Evolutionary conservation across 2,113 vertebrate genomes (phyloP).

Genomic region (Xiphophorus maculatus): DNA sequence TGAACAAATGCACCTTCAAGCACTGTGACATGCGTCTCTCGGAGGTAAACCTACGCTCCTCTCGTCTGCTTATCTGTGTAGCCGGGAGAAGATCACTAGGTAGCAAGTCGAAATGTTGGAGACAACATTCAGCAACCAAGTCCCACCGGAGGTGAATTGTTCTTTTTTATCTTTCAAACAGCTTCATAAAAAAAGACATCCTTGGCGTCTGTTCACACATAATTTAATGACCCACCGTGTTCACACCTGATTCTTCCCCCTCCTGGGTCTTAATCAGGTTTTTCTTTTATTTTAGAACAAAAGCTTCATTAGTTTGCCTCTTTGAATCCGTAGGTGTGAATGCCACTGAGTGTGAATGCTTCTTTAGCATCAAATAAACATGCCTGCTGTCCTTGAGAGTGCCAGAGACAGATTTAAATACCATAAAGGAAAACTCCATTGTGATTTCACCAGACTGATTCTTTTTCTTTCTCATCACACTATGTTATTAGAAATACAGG

Average conservation of each 20-base stretch:
- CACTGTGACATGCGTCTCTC: constrained; percentile 34
- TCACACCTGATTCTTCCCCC: constrained; percentile 66
- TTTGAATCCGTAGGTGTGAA: constrained; percentile 46
- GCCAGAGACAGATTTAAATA: constrained; percentile 27
- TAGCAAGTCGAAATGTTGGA: constrained; percentile 30
- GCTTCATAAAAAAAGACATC: constrained; percentile 11
- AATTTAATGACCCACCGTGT: constrained; percentile 59
- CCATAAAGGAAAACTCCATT: constrained; percentile 22
- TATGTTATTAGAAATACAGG: constrained; percentile 40
- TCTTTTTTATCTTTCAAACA: constrained; percentile 16
- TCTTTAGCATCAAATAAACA: constrained; percentile 9
- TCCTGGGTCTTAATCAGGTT: constrained; percentile 65
- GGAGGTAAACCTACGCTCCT: constrained; percentile 34
- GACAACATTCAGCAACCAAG: constrained; percentile 25
- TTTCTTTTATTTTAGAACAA: constrained; percentile 60
- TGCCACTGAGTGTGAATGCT: constrained; percentile 34
- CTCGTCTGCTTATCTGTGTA: constrained; percentile 17
- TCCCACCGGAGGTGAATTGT: constrained; percentile 25
- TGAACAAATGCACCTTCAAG: constrained; percentile 46
- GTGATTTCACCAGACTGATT: constrained; percentile 26
- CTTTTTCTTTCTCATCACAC: constrained; percentile 24
- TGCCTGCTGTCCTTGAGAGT: constrained; percentile 43
- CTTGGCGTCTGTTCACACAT: constrained; percentile 61
- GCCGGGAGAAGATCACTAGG: constrained; percentile 44
- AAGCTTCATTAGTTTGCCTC: constrained; percentile 46